These are phyloP conservation scores for Pantelozetes paolii DNA, from an alignment of 2,888 invertebrate genomes.

Conservation along the genomic window DNA sequence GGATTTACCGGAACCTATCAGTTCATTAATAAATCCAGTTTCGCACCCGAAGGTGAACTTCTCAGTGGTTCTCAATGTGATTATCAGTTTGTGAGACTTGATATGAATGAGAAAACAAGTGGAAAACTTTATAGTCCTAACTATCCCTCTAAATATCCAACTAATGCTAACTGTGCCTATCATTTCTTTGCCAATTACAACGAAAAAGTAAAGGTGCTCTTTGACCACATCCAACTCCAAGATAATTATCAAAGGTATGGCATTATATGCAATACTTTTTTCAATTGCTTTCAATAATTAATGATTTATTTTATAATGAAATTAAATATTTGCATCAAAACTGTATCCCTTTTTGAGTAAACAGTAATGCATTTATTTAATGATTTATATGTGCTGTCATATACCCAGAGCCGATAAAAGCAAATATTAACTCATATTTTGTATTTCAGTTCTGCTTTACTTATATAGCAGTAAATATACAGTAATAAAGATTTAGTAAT, in stretches of 20 bases:
- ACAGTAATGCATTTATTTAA: too few species aligned
- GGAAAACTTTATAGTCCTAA: slow-evolving; percentile 84
- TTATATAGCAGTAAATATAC: too few species aligned
- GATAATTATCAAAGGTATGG: slow-evolving; percentile 71
- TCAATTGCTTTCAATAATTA: too few species aligned
- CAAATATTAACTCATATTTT: too few species aligned
- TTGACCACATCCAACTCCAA: slow-evolving; percentile 72
- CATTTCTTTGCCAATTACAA: slow-evolving; percentile 68
- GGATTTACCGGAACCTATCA: slow-evolving; percentile 66
- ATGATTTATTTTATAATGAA: too few species aligned
- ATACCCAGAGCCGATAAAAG: too few species aligned
- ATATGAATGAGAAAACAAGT: slow-evolving; percentile 4
- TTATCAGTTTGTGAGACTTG: slow-evolving; percentile 60
- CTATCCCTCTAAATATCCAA: slow-evolving; percentile 92
- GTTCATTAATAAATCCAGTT: slow-evolving; percentile 62
- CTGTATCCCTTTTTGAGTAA: too few species aligned
- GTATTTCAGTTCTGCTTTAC: too few species aligned
- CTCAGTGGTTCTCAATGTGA: slow-evolving; percentile 75
- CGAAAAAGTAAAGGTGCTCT: slow-evolving; percentile 72
- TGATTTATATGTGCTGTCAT: too few species aligned
- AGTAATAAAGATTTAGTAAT: too few species aligned
- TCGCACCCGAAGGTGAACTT: slow-evolving; percentile 74
- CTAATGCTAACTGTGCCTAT: slow-evolving; percentile 81
- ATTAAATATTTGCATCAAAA: too few species aligned
- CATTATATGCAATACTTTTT: background rate